Evolutionary conservation across 2,797 vertebrate genomes (phyloP).

Genomic region (Falco naumanni): DNA sequence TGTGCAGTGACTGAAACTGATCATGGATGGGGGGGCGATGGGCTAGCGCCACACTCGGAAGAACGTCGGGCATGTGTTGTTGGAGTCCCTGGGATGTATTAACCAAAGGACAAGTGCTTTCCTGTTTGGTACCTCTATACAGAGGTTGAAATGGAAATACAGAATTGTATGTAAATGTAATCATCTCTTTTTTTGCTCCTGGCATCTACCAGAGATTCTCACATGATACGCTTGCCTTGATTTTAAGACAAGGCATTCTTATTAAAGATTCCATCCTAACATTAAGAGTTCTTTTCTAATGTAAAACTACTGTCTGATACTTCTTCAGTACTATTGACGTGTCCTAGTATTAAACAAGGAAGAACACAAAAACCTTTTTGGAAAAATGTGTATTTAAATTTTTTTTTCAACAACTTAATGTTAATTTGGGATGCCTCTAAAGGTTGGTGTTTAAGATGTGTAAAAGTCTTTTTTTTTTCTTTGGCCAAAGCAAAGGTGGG

Average conservation of each 20-base stretch:
- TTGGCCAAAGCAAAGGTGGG: neutral
- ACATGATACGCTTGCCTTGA: neutral
- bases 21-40: neutral
- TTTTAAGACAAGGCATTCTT: neutral
- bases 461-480: neutral
- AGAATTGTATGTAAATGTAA: neutral
- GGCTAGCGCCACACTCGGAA: neutral
- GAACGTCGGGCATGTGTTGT: fast-evolving
- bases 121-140: neutral
- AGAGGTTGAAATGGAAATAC: neutral
- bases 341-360: neutral
- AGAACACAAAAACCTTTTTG: neutral
- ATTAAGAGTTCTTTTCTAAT: neutral
- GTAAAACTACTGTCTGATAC: neutral
- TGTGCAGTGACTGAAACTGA: neutral
- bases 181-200: neutral
- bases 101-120: neutral
- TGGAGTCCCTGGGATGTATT: neutral
- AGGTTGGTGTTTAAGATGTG: neutral
- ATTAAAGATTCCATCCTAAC: neutral
- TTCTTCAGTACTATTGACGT: neutral
- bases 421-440: neutral
- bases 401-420: neutral
- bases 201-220: neutral
- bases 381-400: neutral